phyloP scores from a whole-genome alignment of 2,113 vertebrate genomes.

The Serilophus lunatus region DNA sequence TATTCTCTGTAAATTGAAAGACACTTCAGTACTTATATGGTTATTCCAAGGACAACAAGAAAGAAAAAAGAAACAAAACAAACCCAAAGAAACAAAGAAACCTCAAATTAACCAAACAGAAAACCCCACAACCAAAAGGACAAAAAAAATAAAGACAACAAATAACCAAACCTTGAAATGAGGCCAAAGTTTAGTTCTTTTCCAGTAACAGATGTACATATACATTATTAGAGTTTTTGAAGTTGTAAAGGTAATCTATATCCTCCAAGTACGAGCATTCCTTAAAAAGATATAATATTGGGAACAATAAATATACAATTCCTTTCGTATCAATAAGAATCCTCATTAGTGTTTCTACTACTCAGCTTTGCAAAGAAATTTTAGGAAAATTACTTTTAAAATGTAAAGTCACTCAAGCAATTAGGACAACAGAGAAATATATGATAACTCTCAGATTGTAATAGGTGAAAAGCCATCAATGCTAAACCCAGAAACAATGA shows the following conservation, averaged over 20 bases:
- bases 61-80: background rate
- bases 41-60: background rate
- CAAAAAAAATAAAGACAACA: background rate
- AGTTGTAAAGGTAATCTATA: background rate
- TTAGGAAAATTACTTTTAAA: background rate
- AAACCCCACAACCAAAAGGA: rapidly evolving
- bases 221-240: background rate
- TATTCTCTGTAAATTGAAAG: background rate
- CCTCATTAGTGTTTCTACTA: background rate
- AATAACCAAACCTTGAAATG: background rate
- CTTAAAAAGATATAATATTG: background rate
- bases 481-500: background rate
- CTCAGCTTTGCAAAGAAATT: background rate
- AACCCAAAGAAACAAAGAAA: background rate
- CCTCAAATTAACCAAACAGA: background rate
- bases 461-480: background rate
- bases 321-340: background rate
- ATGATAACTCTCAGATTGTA: background rate
- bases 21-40: background rate
- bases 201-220: background rate
- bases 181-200: background rate
- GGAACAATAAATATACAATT: background rate
- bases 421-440: background rate
- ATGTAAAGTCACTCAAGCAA: background rate
- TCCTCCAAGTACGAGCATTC: background rate